These are phyloP conservation scores for Diprion similis DNA, from an alignment of 1,140 invertebrate species.

Conservation along the genomic window DNA sequence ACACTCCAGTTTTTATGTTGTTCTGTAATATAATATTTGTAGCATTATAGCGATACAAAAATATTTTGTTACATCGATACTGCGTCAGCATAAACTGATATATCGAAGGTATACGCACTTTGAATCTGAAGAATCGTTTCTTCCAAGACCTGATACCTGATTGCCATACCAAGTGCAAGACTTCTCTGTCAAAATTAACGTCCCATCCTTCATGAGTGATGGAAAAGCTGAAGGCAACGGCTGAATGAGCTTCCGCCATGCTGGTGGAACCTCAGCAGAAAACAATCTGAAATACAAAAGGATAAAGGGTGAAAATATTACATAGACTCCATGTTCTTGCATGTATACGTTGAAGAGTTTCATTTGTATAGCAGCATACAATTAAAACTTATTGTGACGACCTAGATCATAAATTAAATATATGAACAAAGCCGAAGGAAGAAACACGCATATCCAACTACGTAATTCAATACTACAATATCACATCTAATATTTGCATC, in stretches of 20 bases:
- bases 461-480: no score
- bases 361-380: not conserved
- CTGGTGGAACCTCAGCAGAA: constrained; percentile 16
- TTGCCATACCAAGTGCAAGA: constrained; percentile 88
- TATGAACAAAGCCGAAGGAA: not conserved
- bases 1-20: constrained; percentile 92
- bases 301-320: constrained; percentile 58
- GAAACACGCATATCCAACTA: no score
- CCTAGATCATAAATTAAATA: not conserved
- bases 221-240: constrained; percentile 96
- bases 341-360: not conserved
- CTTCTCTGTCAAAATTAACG: constrained; percentile 95
- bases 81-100: not conserved
- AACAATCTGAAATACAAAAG: constrained; percentile 21
- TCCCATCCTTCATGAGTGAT: constrained; percentile 98
- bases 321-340: not conserved
- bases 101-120: constrained; percentile 64
- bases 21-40: constrained; percentile 73
- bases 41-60: constrained; percentile 22
- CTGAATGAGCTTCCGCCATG: constrained; percentile 99
- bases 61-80: constrained; percentile 19
- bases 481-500: no score
- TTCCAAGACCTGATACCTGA: constrained; percentile 95
- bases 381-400: not conserved
- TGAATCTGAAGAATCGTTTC: constrained; percentile 84